Percentiles rank a stretch among this genome's conserved stretches.
phyloP scores from a whole-genome alignment of 2,888 invertebrate genomes.

The Luffia ferchaultella region DNA sequence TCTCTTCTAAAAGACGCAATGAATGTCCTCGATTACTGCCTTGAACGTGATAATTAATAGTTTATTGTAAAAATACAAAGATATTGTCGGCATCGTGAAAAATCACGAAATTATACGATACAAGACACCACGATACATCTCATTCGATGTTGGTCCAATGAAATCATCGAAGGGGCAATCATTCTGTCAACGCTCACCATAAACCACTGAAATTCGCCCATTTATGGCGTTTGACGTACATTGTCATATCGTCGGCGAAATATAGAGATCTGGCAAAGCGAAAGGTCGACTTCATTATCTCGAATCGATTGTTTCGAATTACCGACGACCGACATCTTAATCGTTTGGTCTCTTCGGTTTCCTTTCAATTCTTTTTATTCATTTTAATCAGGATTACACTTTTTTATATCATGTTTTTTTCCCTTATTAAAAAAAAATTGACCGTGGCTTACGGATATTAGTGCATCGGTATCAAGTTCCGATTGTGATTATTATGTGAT shows the following conservation, averaged over 20 bases:
- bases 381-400: too few species aligned
- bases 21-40: too few species aligned
- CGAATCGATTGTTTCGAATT: constrained; percentile 46
- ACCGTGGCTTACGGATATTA: too few species aligned
- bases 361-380: constrained; percentile 31
- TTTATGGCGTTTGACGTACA: constrained; percentile 36
- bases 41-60: too few species aligned
- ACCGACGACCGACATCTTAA: constrained; percentile 47
- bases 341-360: constrained; percentile 35
- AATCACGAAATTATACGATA: background rate
- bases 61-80: too few species aligned
- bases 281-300: constrained; percentile 55
- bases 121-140: constrained; percentile 26
- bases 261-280: constrained; percentile 1
- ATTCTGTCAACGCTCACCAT: constrained; percentile 33
- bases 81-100: too few species aligned
- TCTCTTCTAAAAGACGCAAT: too few species aligned
- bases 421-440: too few species aligned
- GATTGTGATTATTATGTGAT: too few species aligned
- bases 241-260: constrained; percentile 25
- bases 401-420: too few species aligned
- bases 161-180: constrained; percentile 19
- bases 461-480: too few species aligned
- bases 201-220: constrained; percentile 19
- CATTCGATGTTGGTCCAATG: constrained; percentile 34